Evolutionary conservation across 2,113 vertebrate genomes (phyloP), one percentile per base, ranked within the genome.

Genomic region (Machaerirhynchus nigripectus): DNA sequence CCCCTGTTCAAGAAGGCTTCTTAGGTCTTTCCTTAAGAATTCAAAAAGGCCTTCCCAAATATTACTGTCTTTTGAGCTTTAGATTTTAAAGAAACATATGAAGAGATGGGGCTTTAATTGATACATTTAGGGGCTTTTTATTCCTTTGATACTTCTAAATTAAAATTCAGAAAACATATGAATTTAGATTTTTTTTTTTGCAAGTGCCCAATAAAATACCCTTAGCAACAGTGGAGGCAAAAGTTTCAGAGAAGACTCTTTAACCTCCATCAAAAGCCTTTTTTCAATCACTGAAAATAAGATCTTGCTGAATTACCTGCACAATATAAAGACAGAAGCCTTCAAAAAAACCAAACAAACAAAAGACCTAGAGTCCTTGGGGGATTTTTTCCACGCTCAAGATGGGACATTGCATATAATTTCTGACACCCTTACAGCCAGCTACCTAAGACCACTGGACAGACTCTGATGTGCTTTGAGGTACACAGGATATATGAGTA

Each of bases 401-500:
- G 44, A 50, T 9, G 30, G 15, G 40, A 55, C 33, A 57, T 7
- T 8, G 4, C 19, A 47, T 28, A 27, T 0, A 0, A 69, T 69
- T 81, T 52, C 27, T 87, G 74, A 52, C 18, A 47, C 17, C 37
- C 37, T 82, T 74, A n/a, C 3, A 64, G n/a, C 6, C 39, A 83
- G 28, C n/a, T 75, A 3, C 11, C 8, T 13, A 46, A 85, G 46
- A 70, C 21, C 55, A 30, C 31, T 57, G n/a, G 22, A 50, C 59
- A 76, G 30, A 73, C 15, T 42, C 73, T 22, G 40, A 70, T 37
- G 17, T 21, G 31, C 79, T 79, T 82, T 64, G 21, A 47, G 67
- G 19, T 70, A 70, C n/a, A 75, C 5, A 35, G 49, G 15, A 47
- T 33, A 56, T 10, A 77, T 27, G 52, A 52, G 4, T 37, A 42